phyloP scores from a whole-genome alignment of 2,888 invertebrate species.

The Galeruca laticollis region DNA sequence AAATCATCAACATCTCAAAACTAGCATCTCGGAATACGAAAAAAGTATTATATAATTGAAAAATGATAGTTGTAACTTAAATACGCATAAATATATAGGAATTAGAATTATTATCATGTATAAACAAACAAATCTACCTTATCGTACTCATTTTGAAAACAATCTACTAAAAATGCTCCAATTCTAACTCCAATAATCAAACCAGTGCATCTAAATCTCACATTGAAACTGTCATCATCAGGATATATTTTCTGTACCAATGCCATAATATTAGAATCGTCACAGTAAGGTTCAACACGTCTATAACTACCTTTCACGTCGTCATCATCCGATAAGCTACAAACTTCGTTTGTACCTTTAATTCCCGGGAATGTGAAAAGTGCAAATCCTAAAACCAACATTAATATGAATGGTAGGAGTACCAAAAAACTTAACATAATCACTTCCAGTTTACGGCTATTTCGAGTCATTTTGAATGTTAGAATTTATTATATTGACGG shows the following conservation, averaged over 20 bases:
- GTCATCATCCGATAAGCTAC: neutral
- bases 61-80: too few species aligned
- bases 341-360: neutral
- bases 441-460: neutral
- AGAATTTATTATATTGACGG: neutral
- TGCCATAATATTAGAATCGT: neutral
- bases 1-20: too few species aligned
- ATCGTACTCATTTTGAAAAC: slow-evolving; percentile 11
- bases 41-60: too few species aligned
- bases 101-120: too few species aligned
- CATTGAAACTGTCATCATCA: neutral
- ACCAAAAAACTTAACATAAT: slow-evolving; percentile 3
- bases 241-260: slow-evolving; percentile 12
- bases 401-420: neutral
- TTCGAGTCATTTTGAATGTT: slow-evolving; percentile 2
- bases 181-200: neutral
- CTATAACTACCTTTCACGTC: neutral
- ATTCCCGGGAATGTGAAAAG: neutral
- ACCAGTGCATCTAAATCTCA: slow-evolving; percentile 1
- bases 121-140: neutral
- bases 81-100: too few species aligned
- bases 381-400: neutral
- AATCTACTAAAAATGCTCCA: neutral
- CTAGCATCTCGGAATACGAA: too few species aligned
- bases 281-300: neutral